These are phyloP conservation scores for Leptinotarsa lineolata DNA, from an alignment of 1,140 invertebrate genomes.

Conservation along the genomic window DNA sequence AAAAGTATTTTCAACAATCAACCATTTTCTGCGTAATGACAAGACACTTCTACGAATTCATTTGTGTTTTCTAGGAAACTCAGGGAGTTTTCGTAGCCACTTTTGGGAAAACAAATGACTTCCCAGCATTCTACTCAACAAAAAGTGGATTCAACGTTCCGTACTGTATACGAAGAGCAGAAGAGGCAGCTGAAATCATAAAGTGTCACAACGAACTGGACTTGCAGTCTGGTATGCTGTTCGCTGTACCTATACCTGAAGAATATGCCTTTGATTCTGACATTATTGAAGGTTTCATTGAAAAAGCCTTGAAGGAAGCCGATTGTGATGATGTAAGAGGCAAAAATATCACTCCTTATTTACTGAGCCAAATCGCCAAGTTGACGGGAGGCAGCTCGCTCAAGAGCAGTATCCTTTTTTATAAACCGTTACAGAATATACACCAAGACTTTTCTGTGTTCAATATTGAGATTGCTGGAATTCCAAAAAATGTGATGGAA, in stretches of 20 bases:
- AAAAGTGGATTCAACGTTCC: slow-evolving; percentile 73
- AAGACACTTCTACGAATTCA: too few relatives aligned
- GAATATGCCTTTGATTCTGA: slow-evolving; percentile 66
- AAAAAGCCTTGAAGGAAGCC: slow-evolving; percentile 72
- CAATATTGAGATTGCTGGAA: neutral
- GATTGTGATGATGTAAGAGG: slow-evolving; percentile 69
- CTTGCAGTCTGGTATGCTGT: slow-evolving; percentile 66
- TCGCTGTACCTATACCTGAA: slow-evolving; percentile 90
- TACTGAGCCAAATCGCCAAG: slow-evolving; percentile 76
- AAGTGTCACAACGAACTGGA: slow-evolving; percentile 62
- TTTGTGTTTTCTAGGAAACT: slow-evolving; percentile 73
- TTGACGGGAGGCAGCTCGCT: slow-evolving; percentile 83
- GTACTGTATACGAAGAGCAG: slow-evolving; percentile 64
- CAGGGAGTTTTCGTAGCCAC: slow-evolving; percentile 89
- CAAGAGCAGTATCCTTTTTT: slow-evolving; percentile 70
- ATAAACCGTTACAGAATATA: neutral
- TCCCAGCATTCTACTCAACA: slow-evolving; percentile 90
- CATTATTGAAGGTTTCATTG: slow-evolving; percentile 72
- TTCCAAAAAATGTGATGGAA: neutral
- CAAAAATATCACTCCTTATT: slow-evolving; percentile 91
- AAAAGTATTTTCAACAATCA: too few relatives aligned
- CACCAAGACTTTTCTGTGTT: neutral
- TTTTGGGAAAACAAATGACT: slow-evolving; percentile 66
- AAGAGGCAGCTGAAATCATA: slow-evolving; percentile 76
- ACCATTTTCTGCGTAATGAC: too few relatives aligned